phyloP scores from a whole-genome alignment of 2,113 vertebrate species.

The Arizona elegans region DNA sequence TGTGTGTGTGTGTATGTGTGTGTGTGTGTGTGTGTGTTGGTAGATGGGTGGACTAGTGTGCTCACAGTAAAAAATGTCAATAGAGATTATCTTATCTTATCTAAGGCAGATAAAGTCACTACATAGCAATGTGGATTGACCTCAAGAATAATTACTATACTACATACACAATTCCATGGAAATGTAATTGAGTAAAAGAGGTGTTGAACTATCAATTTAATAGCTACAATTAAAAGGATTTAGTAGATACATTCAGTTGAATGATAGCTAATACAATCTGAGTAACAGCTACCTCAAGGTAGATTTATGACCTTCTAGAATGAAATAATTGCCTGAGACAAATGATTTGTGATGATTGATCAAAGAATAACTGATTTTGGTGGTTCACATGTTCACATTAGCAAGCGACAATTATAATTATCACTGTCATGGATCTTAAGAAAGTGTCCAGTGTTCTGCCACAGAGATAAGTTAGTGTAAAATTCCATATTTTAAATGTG shows the following conservation, averaged over 20 bases:
- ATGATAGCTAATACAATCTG: slow-evolving; percentile 10
- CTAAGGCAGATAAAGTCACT: neutral
- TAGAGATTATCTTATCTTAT: too few relatives aligned
- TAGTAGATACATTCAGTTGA: neutral
- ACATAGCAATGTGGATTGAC: neutral
- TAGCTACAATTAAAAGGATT: neutral
- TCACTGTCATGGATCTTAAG: neutral
- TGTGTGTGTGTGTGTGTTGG: too few relatives aligned
- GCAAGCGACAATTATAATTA: neutral
- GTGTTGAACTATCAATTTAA: neutral
- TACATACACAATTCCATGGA: neutral
- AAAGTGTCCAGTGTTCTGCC: neutral
- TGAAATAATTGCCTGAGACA: slow-evolving; percentile 8
- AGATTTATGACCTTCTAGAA: neutral
- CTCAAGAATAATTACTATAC: neutral
- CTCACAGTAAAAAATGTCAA: too few relatives aligned
- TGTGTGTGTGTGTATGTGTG: too few relatives aligned
- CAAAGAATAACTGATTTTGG: slow-evolving; percentile 9
- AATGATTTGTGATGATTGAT: slow-evolving; percentile 25
- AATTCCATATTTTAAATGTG: neutral
- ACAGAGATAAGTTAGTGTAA: neutral
- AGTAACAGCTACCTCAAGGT: neutral
- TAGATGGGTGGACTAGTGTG: too few relatives aligned
- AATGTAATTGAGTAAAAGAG: neutral
- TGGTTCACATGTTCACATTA: slow-evolving; percentile 9